Evolutionary conservation across 1,140 invertebrate genomes (phyloP).

Genomic region (Drosophila sproati): DNA sequence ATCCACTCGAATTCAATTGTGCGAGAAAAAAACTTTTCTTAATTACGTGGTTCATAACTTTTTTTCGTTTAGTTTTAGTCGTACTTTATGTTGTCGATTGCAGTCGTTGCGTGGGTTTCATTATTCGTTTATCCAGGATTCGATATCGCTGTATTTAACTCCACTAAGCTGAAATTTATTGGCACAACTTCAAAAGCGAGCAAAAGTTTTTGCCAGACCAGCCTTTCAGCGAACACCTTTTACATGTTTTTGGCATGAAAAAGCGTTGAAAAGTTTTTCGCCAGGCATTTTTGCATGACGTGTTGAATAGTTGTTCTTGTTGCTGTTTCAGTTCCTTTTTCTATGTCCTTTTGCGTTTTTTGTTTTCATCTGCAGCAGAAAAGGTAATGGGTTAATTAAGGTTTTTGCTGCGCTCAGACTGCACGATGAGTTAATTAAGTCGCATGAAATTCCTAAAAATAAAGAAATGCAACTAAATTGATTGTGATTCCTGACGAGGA

Average conservation of each 20-base stretch:
- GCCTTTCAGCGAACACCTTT: conserved; percentile 62
- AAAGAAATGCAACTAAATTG: conserved; percentile 48
- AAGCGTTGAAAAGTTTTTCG: conserved; percentile 54
- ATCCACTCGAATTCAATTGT: conserved; percentile 61
- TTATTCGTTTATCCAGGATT: conserved; percentile 17
- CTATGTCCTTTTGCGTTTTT: conserved; percentile 1
- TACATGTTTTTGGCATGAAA: conserved; percentile 76
- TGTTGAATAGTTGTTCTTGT: conserved; percentile 44
- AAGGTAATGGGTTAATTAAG: conserved; percentile 75
- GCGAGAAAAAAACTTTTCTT: conserved; percentile 56
- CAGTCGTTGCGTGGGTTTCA: conserved; percentile 38
- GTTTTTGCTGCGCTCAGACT: conserved; percentile 31
- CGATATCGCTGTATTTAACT: conserved; percentile 58
- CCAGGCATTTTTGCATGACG: conserved; percentile 61
- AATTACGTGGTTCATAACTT: conserved; percentile 66
- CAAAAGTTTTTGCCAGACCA: conserved; percentile 55
- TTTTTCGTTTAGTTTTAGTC: conserved; percentile 20
- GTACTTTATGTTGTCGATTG: conserved; percentile 43
- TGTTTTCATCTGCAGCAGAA: conserved; percentile 51
- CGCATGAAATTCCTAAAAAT: conserved; percentile 53
- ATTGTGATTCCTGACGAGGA: conserved; percentile 36
- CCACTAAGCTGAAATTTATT: conserved; percentile 65
- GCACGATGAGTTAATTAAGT: conserved; percentile 69
- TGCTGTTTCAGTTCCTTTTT: background rate
- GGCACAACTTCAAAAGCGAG: conserved; percentile 65